phyloP scores from a whole-genome alignment of 2,797 vertebrate genomes.

The Alcedo quadribrachys region DNA sequence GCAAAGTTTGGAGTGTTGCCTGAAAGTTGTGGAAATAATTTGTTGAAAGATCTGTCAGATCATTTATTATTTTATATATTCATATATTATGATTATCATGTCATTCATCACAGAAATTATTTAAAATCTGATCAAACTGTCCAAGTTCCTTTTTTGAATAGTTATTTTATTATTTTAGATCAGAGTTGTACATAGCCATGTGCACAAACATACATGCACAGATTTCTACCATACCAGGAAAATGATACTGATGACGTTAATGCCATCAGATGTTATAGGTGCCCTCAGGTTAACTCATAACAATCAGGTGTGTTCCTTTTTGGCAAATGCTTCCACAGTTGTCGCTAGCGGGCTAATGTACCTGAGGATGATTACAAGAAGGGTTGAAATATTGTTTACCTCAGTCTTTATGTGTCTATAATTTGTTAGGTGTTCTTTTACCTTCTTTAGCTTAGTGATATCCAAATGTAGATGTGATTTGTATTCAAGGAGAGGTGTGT shows the following conservation, averaged over 20 bases:
- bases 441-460: slow-evolving; percentile 46
- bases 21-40: background rate
- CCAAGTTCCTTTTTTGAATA: background rate
- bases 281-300: background rate
- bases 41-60: background rate
- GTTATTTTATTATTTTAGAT: background rate
- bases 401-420: slow-evolving; percentile 49
- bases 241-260: background rate
- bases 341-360: slow-evolving; percentile 2
- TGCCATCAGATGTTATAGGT: background rate
- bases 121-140: background rate
- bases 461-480: slow-evolving; percentile 52
- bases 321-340: slow-evolving; percentile 8
- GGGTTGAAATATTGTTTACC: slow-evolving; percentile 35
- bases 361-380: slow-evolving; percentile 30
- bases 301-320: background rate
- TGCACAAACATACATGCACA: too few species aligned
- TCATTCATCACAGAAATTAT: background rate
- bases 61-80: too few species aligned
- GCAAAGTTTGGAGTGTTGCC: background rate
- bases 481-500: slow-evolving; percentile 37
- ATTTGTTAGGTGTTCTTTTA: slow-evolving; percentile 56
- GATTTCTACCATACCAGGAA: background rate
- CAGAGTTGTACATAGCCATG: background rate
- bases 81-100: too few species aligned